Percentiles rank a stretch among this genome's conserved stretches.
Evolutionary conservation across 2,797 vertebrate species (phyloP).

Genomic region (Lophius americanus): DNA sequence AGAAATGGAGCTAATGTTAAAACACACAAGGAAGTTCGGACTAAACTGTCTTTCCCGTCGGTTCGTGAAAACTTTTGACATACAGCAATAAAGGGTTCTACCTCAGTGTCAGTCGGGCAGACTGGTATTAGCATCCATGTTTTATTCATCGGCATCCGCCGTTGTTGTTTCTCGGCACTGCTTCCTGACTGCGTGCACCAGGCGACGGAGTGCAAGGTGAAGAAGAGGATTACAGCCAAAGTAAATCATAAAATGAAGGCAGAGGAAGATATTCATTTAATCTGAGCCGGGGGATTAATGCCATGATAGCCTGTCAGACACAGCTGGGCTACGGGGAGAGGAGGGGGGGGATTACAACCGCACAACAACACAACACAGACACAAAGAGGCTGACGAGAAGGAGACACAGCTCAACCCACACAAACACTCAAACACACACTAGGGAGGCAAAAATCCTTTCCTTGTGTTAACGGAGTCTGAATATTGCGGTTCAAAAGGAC

Average conservation of each 20-base stretch:
- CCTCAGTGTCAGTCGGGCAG: slow-evolving; percentile 51
- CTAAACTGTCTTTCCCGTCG: slow-evolving; percentile 14
- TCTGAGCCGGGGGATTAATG: slow-evolving; percentile 72
- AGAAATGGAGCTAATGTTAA: neutral
- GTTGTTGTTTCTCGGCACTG: slow-evolving; percentile 51
- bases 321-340: slow-evolving; percentile 19
- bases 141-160: slow-evolving; percentile 71
- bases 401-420: slow-evolving; percentile 15
- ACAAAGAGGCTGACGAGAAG: slow-evolving; percentile 10
- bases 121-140: slow-evolving; percentile 70
- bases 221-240: slow-evolving; percentile 78
- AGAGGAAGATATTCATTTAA: slow-evolving; percentile 71
- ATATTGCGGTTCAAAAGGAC: slow-evolving; percentile 28
- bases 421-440: slow-evolving; percentile 8
- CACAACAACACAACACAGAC: slow-evolving; percentile 34
- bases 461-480: slow-evolving; percentile 57
- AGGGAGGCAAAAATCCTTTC: slow-evolving; percentile 35
- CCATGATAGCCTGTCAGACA: slow-evolving; percentile 68
- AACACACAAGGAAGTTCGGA: neutral
- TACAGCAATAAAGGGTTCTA: slow-evolving; percentile 40
- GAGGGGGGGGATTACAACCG: slow-evolving; percentile 19
- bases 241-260: slow-evolving; percentile 73
- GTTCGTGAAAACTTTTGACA: slow-evolving; percentile 51
- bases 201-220: slow-evolving; percentile 57
- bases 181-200: slow-evolving; percentile 33